Conservation (phyloP, 2,113 vertebrate genomes). For the Glaucidium brasilianum region DNA sequence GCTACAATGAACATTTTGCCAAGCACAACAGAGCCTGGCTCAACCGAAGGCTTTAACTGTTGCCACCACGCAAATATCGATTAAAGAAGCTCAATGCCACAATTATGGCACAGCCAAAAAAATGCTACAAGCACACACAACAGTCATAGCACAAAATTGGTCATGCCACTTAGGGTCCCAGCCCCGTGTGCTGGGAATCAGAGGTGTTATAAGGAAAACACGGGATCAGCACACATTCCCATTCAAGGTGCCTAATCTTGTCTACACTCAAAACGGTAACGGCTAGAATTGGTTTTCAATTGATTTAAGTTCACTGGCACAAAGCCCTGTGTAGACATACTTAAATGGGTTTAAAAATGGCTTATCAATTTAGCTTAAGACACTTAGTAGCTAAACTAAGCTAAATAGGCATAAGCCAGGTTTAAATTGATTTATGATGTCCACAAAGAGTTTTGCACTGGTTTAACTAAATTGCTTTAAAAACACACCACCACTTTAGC, state of each 20-base stretch:
- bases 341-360: conserved; percentile 71
- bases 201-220: conserved; percentile 20
- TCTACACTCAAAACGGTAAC: conserved; percentile 49
- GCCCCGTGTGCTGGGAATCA: neutral
- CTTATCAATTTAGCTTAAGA: conserved; percentile 72
- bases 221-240: conserved; percentile 5
- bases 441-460: conserved; percentile 69
- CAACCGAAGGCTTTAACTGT: neutral
- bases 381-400: conserved; percentile 70
- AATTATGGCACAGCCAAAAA: rapidly evolving
- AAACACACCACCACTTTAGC: conserved; percentile 62
- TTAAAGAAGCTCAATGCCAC: neutral
- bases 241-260: conserved; percentile 59
- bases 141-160: neutral
- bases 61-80: neutral
- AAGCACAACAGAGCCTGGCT: neutral
- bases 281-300: conserved; percentile 62
- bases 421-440: conserved; percentile 72
- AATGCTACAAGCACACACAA: neutral
- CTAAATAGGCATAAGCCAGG: conserved; percentile 67
- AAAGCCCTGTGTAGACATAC: conserved; percentile 65
- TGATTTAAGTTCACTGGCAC: conserved; percentile 65
- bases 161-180: neutral
- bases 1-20: neutral
- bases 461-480: conserved; percentile 70